These are phyloP conservation scores for Drosophila pachea DNA, from an alignment of 1,140 invertebrate species.

Conservation along the genomic window DNA sequence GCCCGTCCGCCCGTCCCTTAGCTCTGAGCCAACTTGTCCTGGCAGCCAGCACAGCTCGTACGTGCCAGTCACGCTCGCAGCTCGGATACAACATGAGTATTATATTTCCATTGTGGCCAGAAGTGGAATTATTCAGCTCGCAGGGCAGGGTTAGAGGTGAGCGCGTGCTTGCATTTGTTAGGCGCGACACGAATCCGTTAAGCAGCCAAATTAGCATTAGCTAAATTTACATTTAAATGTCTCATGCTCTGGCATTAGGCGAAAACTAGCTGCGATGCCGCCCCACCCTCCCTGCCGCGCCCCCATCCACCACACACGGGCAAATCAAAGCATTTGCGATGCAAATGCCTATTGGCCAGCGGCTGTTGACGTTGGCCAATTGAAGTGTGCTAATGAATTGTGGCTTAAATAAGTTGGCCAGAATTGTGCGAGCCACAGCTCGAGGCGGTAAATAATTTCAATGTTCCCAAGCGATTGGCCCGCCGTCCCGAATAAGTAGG, in stretches of 20 bases:
- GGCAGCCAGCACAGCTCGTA: slow-evolving; percentile 33
- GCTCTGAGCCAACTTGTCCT: not conserved
- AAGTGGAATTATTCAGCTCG: too few species aligned
- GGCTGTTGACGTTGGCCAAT: slow-evolving; percentile 28
- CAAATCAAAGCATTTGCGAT: slow-evolving; percentile 18
- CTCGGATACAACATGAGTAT: slow-evolving; percentile 10
- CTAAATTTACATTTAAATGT: too few species aligned
- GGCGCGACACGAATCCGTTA: too few species aligned
- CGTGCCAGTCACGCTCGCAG: slow-evolving; percentile 42
- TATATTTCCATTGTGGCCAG: not conserved
- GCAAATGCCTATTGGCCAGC: slow-evolving; percentile 14
- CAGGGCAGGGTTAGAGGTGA: too few species aligned
- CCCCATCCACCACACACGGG: slow-evolving; percentile 7
- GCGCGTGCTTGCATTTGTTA: too few species aligned
- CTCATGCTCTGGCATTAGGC: too few species aligned
- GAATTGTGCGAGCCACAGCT: slow-evolving; percentile 9
- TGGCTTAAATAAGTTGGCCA: not conserved
- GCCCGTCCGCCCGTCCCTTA: not conserved
- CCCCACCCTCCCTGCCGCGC: too few species aligned
- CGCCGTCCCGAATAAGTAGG: slow-evolving; percentile 45
- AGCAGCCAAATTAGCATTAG: too few species aligned
- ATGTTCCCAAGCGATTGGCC: not conserved
- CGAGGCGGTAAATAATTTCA: slow-evolving; percentile 37
- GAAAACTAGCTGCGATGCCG: too few species aligned
- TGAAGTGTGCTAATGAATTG: slow-evolving; percentile 41